Conservation (phyloP, 1,140 invertebrate genomes). For the Littorina saxatilis region DNA sequence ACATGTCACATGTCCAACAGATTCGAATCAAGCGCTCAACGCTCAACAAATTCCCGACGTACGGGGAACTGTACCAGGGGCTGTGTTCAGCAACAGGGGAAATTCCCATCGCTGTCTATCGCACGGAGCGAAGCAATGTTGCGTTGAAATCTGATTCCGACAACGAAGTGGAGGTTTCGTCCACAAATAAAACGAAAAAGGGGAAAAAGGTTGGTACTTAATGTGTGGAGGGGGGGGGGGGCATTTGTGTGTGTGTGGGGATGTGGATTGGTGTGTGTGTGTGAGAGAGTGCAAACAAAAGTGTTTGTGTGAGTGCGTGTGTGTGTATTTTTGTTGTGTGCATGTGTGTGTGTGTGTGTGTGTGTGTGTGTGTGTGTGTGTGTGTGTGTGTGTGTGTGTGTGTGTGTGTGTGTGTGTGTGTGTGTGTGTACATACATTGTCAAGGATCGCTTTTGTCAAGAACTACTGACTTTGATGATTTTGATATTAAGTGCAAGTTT, state of each 20-base stretch:
- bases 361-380: constrained; percentile 35
- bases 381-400: constrained; percentile 34
- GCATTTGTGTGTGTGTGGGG: background rate
- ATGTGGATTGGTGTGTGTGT: too few species aligned
- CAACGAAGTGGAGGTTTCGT: background rate
- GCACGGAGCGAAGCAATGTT: constrained; percentile 56
- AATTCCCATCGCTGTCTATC: constrained; percentile 70
- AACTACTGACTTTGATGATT: too few species aligned
- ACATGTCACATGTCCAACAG: too few species aligned
- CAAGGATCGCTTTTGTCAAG: too few species aligned
- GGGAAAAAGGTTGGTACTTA: background rate
- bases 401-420: constrained; percentile 44
- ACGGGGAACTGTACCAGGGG: constrained; percentile 66
- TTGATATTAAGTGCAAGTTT: too few species aligned
- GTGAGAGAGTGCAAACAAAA: too few species aligned
- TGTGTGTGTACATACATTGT: constrained; percentile 39
- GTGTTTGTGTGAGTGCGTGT: too few species aligned
- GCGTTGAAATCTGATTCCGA: background rate
- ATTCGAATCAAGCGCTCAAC: constrained; percentile 63
- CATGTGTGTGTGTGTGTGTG: too few species aligned
- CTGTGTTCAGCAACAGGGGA: constrained; percentile 67
- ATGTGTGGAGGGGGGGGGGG: background rate
- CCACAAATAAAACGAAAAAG: background rate
- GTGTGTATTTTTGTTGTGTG: too few species aligned
- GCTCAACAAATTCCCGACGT: constrained; percentile 59